Base-by-base conservation (phyloP, 92 coral and sea anemone species). In the Zoanthus sansibaricus region DNA sequence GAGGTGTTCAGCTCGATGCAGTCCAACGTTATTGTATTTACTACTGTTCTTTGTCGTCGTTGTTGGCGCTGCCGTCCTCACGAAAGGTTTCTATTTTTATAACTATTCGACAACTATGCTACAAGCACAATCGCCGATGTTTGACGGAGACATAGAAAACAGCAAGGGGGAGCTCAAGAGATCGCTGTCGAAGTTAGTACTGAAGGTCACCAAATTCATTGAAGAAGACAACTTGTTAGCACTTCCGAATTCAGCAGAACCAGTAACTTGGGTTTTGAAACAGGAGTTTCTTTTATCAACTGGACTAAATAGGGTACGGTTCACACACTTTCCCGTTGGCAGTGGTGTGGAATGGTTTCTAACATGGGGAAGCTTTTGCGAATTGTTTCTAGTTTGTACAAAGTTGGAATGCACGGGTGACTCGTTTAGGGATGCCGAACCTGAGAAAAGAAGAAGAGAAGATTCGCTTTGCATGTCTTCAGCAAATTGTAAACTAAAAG, bases 341-440 rank as follows among this genome's bases (percentile, higher is more conserved):
- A 80, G 45, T 64, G 85, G 85, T 64, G 85, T 80, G 13, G 85
- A 80, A 68, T 78, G 71, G 30, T 78, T 59, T 16, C 52, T 45
- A 16, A 37, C 33, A 12, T 78, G 32, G 15, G 37, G 61, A 56
- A 56, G 6, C 69, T 6, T 56, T 21, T 31, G n/a, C 46, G 15
- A 11, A 15, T 0, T 77, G 68, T 46, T 32, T 77, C 18, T 58
- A 30, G 49, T 77, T 37, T 3, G 13, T 25, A 42, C 6, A 9
- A 61, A 16, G 33, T 66, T 64, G 6, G 85, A 12, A 42, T 25
- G 61, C 14, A 67, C 15, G 61, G 75, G 85, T 21, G 75, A 80
- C 17, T 80, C 75, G 30, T 64, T 52, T 15, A 20, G 14, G 3
- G 59, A 46, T 2, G 67, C 75, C 25, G 85, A 66, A 44, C 75